Evolutionary conservation across 2,888 invertebrate species (phyloP).

Genomic region (Cephus pulcher): DNA sequence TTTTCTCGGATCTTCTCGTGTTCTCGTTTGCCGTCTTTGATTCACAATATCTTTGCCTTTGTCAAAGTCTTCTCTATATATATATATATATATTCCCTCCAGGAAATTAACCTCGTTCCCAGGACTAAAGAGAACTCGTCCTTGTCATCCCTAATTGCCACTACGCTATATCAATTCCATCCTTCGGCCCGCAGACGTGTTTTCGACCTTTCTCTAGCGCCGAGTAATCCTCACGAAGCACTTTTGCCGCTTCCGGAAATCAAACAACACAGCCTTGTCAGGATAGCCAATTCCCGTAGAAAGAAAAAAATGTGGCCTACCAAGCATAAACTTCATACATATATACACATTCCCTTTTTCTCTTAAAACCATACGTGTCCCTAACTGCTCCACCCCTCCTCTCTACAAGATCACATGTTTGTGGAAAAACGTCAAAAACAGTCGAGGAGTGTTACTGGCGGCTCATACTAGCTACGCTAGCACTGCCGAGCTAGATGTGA

Average conservation of each 20-base stretch:
- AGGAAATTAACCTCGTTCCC: not conserved
- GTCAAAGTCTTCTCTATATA: not conserved
- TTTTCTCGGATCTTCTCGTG: not conserved
- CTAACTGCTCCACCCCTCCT: not conserved
- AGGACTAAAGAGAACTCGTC: not conserved
- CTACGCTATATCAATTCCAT: not conserved
- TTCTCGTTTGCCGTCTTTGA: not conserved
- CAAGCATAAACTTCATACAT: not conserved
- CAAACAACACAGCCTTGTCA: not conserved
- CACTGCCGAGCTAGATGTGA: not conserved
- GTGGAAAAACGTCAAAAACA: constrained; percentile 18
- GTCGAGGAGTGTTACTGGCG: constrained; percentile 4
- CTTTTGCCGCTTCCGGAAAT: not conserved
- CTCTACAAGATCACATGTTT: constrained; percentile 11
- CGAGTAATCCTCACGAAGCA: not conserved
- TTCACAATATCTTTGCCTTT: not conserved
- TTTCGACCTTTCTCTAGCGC: not conserved
- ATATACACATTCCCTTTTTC: not conserved
- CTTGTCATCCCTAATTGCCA: not conserved
- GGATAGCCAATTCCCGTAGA: not conserved
- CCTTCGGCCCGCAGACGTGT: not conserved
- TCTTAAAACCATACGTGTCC: not conserved
- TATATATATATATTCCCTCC: not conserved
- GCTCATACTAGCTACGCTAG: not conserved
- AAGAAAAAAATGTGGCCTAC: not conserved